These are phyloP conservation scores for Lepidostoma basale DNA, from an alignment of 1,140 invertebrate genomes.

Conservation along the genomic window DNA sequence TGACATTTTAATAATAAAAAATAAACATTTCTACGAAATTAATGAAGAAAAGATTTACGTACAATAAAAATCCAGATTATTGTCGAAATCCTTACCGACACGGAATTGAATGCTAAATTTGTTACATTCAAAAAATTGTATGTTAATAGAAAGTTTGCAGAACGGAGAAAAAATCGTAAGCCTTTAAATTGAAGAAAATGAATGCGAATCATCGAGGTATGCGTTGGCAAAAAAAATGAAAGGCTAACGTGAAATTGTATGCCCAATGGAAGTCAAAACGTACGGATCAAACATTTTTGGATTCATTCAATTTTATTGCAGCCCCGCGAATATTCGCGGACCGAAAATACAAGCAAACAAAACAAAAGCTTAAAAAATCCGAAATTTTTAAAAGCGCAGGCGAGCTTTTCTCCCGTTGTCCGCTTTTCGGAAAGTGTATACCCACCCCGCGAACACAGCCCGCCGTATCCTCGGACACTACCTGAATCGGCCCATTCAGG, in stretches of 20 bases:
- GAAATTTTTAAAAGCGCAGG: constrained; percentile 35
- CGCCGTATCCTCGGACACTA: constrained; percentile 31
- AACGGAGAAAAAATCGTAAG: too few species aligned
- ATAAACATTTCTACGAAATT: too few species aligned
- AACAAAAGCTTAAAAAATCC: constrained; percentile 31
- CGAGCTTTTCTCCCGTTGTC: constrained; percentile 29
- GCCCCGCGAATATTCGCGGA: constrained; percentile 31
- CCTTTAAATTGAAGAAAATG: not conserved
- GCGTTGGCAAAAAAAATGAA: not conserved
- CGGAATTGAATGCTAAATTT: too few species aligned
- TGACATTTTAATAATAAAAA: too few species aligned
- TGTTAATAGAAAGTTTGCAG: too few species aligned
- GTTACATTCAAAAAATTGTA: too few species aligned
- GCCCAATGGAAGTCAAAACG: constrained; percentile 6
- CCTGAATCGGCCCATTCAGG: constrained; percentile 26
- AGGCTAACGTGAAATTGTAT: constrained; percentile 6
- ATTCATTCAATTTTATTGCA: constrained; percentile 43
- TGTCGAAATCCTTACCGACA: too few species aligned
- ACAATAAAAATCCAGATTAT: too few species aligned
- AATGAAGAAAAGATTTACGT: too few species aligned
- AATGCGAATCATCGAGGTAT: not conserved
- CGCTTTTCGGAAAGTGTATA: constrained; percentile 27
- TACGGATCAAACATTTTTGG: constrained; percentile 35
- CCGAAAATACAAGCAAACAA: constrained; percentile 14
- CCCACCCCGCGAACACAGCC: constrained; percentile 17